Evolutionary conservation across 2,888 invertebrate genomes (phyloP).

Genomic region (Drosophila nigritarsus): DNA sequence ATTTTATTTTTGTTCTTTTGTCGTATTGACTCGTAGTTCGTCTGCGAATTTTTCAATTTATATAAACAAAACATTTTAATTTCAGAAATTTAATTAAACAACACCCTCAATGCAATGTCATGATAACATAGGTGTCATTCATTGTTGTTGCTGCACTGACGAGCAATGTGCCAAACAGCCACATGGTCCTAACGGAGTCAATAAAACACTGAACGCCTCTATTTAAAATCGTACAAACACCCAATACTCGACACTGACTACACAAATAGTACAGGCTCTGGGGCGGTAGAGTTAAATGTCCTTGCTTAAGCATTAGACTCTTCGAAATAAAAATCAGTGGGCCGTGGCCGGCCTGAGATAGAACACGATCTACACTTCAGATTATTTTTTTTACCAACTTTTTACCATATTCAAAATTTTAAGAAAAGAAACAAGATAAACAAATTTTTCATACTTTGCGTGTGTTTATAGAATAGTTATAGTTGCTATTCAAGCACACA

Average conservation of each 20-base stretch:
- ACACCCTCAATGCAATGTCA: constrained; percentile 63
- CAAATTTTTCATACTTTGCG: neutral
- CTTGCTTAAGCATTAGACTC: neutral
- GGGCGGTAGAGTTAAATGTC: neutral
- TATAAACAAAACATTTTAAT: constrained; percentile 85
- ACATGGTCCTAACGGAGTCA: constrained; percentile 17
- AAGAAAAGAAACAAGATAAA: neutral
- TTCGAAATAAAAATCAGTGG: neutral
- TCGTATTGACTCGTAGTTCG: constrained; percentile 53
- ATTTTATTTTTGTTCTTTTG: constrained; percentile 47
- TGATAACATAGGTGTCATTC: constrained; percentile 58
- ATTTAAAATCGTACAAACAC: constrained; percentile 19
- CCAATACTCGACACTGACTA: neutral
- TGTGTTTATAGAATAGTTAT: neutral
- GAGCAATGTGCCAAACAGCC: constrained; percentile 46
- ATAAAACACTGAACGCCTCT: constrained; percentile 23
- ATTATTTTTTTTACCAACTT: neutral
- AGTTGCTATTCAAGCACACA: neutral
- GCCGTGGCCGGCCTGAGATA: neutral
- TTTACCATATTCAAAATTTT: neutral
- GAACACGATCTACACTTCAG: neutral
- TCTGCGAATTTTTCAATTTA: constrained; percentile 84
- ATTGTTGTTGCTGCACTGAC: constrained; percentile 45
- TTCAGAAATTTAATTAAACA: constrained; percentile 85
- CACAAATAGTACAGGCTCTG: neutral